These are phyloP conservation scores for Hedya salicella DNA, from an alignment of 2,888 invertebrate species.

Conservation along the genomic window DNA sequence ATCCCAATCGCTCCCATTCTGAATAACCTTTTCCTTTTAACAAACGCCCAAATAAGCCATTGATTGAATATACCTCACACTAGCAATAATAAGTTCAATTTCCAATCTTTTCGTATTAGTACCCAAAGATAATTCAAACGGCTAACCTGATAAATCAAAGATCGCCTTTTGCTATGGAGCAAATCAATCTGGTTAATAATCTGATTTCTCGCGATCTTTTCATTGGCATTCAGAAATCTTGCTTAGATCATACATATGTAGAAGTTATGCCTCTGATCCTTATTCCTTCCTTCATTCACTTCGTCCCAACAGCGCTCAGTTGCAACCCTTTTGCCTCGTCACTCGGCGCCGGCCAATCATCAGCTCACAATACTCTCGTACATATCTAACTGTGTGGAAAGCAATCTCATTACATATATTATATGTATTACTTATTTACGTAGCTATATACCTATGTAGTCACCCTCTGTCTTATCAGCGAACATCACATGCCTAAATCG, in stretches of 20 bases:
- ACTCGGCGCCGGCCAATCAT: conserved; percentile 59
- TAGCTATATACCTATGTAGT: conserved; percentile 57
- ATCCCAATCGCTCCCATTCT: conserved; percentile 3
- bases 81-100: neutral
- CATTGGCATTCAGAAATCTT: too few relatives aligned
- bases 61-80: neutral
- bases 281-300: too few relatives aligned
- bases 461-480: conserved; percentile 45
- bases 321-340: conserved; percentile 50
- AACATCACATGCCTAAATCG: conserved; percentile 42
- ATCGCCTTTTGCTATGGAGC: neutral
- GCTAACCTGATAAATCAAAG: neutral
- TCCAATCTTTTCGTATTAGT: neutral
- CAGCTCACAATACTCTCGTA: conserved; percentile 72
- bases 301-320: conserved; percentile 27
- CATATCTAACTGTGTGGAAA: conserved; percentile 78
- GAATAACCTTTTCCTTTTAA: neutral
- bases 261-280: too few relatives aligned
- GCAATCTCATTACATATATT: conserved; percentile 78
- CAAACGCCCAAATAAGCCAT: neutral
- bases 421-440: conserved; percentile 66
- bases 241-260: too few relatives aligned
- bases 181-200: neutral
- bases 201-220: neutral
- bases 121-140: neutral